Evolutionary conservation across 64 coral and sea anemone genomes (phyloP).

Genomic region (Trachythela sp.): DNA sequence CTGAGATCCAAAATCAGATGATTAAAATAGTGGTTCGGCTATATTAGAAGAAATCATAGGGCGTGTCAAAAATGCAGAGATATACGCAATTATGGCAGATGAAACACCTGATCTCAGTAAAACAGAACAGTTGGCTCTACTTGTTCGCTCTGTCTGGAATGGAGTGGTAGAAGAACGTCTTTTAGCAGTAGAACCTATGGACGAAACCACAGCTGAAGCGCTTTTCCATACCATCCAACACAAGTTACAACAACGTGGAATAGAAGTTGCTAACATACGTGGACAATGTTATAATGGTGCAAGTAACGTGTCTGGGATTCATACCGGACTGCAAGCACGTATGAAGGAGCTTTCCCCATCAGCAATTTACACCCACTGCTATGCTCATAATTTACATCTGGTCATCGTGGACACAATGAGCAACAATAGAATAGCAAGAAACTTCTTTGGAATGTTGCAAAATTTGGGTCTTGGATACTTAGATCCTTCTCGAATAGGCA

Average conservation of each 20-base stretch:
- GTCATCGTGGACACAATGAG: slow-evolving; percentile 7
- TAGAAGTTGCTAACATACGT: not conserved
- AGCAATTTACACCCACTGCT: too few species aligned
- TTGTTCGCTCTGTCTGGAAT: not conserved
- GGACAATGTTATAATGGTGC: too few species aligned
- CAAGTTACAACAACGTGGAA: not conserved
- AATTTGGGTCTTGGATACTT: not conserved
- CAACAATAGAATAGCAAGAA: not conserved
- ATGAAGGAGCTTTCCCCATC: not conserved
- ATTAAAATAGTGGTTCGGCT: not conserved
- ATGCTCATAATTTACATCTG: not conserved
- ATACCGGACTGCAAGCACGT: not conserved
- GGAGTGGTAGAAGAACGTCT: not conserved
- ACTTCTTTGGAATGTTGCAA: slow-evolving; percentile 8
- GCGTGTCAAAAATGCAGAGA: not conserved
- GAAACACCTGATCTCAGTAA: not conserved
- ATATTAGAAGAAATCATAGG: not conserved
- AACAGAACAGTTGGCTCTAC: not conserved
- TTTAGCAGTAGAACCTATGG: not conserved
- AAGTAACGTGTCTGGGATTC: too few species aligned
- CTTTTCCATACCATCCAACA: not conserved
- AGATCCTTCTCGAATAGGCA: too few species aligned
- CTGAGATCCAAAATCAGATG: too few species aligned
- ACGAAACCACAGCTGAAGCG: not conserved
- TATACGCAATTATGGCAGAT: not conserved